Evolutionary conservation across 1,140 invertebrate genomes (phyloP).

Genomic region (Chrysoperla carnea): DNA sequence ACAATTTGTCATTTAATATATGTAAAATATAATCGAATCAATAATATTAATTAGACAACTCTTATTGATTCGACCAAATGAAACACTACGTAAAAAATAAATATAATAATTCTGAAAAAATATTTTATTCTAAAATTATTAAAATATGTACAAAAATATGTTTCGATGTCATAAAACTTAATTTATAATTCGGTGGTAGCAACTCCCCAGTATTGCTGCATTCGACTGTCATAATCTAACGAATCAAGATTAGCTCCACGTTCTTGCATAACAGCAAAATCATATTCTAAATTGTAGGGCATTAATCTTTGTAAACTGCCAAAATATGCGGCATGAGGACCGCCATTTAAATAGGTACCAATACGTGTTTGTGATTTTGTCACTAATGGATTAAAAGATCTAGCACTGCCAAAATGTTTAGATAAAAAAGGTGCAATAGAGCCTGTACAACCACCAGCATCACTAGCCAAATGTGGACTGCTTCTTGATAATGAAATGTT

Average conservation of each 20-base stretch:
- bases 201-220: slow-evolving; percentile 77
- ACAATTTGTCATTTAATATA: too few species aligned
- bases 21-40: too few species aligned
- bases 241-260: slow-evolving; percentile 45
- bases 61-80: too few species aligned
- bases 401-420: slow-evolving; percentile 58
- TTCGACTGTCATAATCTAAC: slow-evolving; percentile 55
- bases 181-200: slow-evolving; percentile 59
- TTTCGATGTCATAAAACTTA: not conserved
- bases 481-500: slow-evolving; percentile 33
- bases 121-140: too few species aligned
- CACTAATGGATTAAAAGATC: slow-evolving; percentile 43
- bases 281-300: slow-evolving; percentile 71
- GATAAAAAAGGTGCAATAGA: slow-evolving; percentile 39
- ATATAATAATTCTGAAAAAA: too few species aligned
- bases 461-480: slow-evolving; percentile 33
- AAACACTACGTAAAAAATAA: too few species aligned
- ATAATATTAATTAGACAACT: too few species aligned
- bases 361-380: slow-evolving; percentile 21
- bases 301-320: slow-evolving; percentile 64
- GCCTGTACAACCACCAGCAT: slow-evolving; percentile 18
- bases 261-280: slow-evolving; percentile 65
- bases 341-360: slow-evolving; percentile 33
- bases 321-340: slow-evolving; percentile 70
- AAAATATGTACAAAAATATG: too few species aligned